Evolutionary conservation across 1,140 invertebrate species (phyloP), one percentile per base, ranked within the genome.

Genomic region (Zaprionus vittiger): DNA sequence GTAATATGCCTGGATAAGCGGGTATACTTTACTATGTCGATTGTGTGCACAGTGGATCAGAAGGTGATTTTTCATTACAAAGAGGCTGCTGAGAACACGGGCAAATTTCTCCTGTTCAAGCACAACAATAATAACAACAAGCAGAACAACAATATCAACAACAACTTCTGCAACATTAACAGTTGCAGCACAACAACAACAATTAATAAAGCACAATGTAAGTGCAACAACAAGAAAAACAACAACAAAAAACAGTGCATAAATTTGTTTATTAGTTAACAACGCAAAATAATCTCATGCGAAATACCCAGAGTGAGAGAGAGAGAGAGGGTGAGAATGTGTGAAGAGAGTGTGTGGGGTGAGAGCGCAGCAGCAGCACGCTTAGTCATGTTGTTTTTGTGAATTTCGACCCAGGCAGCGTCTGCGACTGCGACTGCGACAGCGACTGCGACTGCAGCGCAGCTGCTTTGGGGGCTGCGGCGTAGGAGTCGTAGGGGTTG

Each of bases 361-460:
- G 41, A 47, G 64, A 60, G 66, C 52, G 70, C 59, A 71, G 57
- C 41, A 74, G 68, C 65, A 62, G 65, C 47, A 55, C 81, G 85
- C 78, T 89, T 89, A 89, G 84, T 89, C 84, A 89, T 72, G 52
- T 89, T 89, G 84, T 89, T 89, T 84, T 89, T 90, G 84, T 81
- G 80, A 87, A 90, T 89, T 89, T 89, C 73, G 81, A 84, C 84
- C 70, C 62, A 83, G 65, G 73, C 65, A 73, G 41, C 41, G n/a
- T 34, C 31, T 34, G 31, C 9, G 31, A 34, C 31, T 28, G 28
- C 28, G 28, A 28, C 28, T 26, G 24, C 24, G 24, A 26, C 24
- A 28, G 26, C 26, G 6, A 28, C 15, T 9, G 72, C 52, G 68
- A 80, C 77, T 75, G 84, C 84, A 73, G 59, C 62, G 49, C 61